Percentiles rank a stretch among this genome's conserved stretches.
phyloP scores from a whole-genome alignment of 2,113 vertebrate species.

The Lates calcarifer region DNA sequence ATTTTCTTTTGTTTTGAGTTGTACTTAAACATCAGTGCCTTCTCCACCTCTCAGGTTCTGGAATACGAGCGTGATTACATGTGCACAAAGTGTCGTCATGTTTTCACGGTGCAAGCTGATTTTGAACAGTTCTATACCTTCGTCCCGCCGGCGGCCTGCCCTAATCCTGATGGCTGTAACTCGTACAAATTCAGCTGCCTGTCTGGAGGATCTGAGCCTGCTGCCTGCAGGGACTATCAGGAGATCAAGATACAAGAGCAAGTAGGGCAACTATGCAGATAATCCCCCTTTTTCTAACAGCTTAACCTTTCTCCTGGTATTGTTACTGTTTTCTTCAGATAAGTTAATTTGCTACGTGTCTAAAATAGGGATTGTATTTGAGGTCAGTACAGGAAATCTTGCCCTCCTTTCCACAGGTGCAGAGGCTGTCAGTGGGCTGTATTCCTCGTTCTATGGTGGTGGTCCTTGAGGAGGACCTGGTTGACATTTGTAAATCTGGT shows the following conservation, averaged over 20 bases:
- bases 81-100: conserved; percentile 91
- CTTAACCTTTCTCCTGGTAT: neutral
- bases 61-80: conserved; percentile 94
- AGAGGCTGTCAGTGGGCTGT: conserved; percentile 94
- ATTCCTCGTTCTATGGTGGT: conserved; percentile 96
- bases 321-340: neutral
- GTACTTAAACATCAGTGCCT: neutral
- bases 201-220: conserved; percentile 84
- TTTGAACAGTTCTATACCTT: conserved; percentile 92
- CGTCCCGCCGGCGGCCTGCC: conserved; percentile 85
- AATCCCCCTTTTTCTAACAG: neutral
- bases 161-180: conserved; percentile 87
- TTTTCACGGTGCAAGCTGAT: conserved; percentile 88
- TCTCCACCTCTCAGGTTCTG: conserved; percentile 80
- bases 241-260: conserved; percentile 99
- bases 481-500: conserved; percentile 98
- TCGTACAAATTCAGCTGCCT: conserved; percentile 92
- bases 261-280: conserved; percentile 73
- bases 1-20: neutral
- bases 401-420: conserved; percentile 83
- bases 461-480: conserved; percentile 94
- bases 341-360: neutral
- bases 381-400: neutral
- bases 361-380: neutral
- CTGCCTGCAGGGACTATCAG: conserved; percentile 93